Evolutionary conservation across 2,797 vertebrate genomes (phyloP).

Genomic region (Rhinogobio ventralis): DNA sequence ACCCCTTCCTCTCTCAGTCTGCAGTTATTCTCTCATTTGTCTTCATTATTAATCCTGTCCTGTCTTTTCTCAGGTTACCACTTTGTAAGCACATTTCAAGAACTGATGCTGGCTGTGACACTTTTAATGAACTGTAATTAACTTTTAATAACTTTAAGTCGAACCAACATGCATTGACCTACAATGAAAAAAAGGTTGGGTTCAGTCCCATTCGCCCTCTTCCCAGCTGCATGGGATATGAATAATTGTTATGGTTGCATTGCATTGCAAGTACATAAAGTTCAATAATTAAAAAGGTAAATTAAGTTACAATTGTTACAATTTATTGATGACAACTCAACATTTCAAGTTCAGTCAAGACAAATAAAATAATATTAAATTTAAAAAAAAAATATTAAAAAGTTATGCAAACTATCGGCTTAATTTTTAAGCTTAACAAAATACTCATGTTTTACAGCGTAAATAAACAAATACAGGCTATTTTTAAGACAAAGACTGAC

Average conservation of each 20-base stretch:
- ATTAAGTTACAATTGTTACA: background rate
- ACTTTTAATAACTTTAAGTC: background rate
- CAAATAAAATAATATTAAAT: background rate
- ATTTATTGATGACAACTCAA: background rate
- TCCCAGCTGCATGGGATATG: background rate
- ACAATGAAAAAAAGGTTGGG: background rate
- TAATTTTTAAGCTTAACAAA: background rate
- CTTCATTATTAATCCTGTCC: constrained; percentile 47
- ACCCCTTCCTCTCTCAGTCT: background rate
- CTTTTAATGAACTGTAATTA: constrained; percentile 2
- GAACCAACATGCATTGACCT: background rate
- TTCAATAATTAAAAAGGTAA: background rate
- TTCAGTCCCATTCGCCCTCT: background rate
- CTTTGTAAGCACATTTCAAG: constrained; percentile 16
- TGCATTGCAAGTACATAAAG: background rate
- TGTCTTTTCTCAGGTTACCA: constrained; percentile 42
- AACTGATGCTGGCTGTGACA: background rate
- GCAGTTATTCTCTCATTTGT: constrained; percentile 31
- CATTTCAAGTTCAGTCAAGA: background rate
- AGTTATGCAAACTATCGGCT: too few species aligned
- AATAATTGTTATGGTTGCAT: background rate
- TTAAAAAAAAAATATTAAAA: too few species aligned
- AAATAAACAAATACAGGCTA: background rate
- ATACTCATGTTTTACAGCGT: background rate
- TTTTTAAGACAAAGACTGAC: background rate